Percentiles rank a stretch among this genome's conserved stretches.
Conservation (phyloP, 2,888 invertebrate species). For the Camponotus fellah region DNA sequence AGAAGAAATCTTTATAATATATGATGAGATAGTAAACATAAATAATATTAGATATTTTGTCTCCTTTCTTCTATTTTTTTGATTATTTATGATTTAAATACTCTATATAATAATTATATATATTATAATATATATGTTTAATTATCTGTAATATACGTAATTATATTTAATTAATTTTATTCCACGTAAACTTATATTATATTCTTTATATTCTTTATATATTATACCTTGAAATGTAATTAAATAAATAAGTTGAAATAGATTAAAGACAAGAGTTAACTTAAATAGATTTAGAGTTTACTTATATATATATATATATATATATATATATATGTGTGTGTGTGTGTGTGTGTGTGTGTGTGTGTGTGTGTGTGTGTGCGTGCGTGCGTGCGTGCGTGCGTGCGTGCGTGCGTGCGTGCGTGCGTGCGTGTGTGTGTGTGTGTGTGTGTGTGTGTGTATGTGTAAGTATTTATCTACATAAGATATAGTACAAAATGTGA, state of each 20-base stretch:
- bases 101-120: background rate
- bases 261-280: background rate
- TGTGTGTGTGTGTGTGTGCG: too few relatives aligned
- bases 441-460: too few relatives aligned
- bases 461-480: background rate
- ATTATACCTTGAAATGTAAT: background rate
- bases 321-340: too few relatives aligned
- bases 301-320: background rate
- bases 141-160: too few relatives aligned
- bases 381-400: too few relatives aligned
- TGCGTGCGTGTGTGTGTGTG: too few relatives aligned
- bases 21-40: background rate
- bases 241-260: background rate
- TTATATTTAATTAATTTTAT: background rate
- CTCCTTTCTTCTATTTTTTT: background rate
- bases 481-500: background rate
- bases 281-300: too few relatives aligned
- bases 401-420: too few relatives aligned
- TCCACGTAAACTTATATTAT: background rate
- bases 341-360: too few relatives aligned
- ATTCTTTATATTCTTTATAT: background rate
- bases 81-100: background rate
- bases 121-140: background rate
- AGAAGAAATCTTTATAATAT: background rate
- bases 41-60: background rate